Conservation (phyloP, 2,888 invertebrate species). For the Andrena praecox region DNA sequence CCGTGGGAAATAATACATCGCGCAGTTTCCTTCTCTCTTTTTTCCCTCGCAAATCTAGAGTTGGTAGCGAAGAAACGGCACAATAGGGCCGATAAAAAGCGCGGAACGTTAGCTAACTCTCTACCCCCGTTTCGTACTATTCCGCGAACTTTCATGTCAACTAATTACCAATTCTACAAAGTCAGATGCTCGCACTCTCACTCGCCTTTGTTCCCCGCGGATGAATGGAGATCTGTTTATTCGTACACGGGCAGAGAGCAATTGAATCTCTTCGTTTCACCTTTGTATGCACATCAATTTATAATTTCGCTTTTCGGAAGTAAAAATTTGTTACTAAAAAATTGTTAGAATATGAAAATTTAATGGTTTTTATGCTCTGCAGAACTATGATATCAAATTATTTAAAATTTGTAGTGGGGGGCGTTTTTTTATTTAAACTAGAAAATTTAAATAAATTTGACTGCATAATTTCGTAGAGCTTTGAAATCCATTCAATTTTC, state of each 20-base stretch:
- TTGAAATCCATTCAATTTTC: too few species aligned
- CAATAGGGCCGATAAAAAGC: background rate
- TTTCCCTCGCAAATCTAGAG: too few species aligned
- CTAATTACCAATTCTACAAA: conserved; percentile 45
- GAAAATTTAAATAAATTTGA: too few species aligned
- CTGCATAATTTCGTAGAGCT: too few species aligned
- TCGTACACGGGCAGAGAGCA: conserved; percentile 5
- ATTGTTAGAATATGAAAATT: too few species aligned
- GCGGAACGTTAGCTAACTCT: conserved; percentile 6
- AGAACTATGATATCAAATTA: too few species aligned
- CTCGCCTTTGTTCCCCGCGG: conserved; percentile 34
- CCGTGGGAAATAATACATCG: too few species aligned
- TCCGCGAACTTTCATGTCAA: conserved; percentile 41
- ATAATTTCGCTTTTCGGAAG: background rate
- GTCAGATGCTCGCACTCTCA: conserved; percentile 23
- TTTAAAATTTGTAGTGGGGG: background rate
- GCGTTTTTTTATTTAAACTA: too few species aligned
- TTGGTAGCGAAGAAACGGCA: too few species aligned
- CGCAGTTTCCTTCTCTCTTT: too few species aligned
- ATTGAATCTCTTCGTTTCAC: conserved; percentile 34
- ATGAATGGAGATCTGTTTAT: conserved; percentile 44
- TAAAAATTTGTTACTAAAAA: too few species aligned
- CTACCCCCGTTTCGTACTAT: conserved; percentile 12
- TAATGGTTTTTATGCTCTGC: too few species aligned
- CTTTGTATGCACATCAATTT: conserved; percentile 1